These are phyloP conservation scores for Leptopilina drosophilae DNA, from an alignment of 2,888 invertebrate species.

Conservation along the genomic window DNA sequence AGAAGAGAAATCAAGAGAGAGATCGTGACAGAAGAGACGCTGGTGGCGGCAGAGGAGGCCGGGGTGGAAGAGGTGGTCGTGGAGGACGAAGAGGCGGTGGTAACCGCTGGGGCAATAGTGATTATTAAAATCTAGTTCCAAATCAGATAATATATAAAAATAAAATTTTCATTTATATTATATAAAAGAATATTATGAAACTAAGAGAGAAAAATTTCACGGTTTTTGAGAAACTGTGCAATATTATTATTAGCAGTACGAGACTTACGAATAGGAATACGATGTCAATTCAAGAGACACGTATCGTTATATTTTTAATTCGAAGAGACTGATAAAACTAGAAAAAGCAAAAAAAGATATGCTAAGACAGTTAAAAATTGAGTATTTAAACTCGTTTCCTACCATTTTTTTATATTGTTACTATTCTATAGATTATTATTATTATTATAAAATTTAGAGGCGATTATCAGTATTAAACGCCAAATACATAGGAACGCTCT, in stretches of 20 bases:
- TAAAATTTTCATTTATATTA: slow-evolving; percentile 1
- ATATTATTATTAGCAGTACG: slow-evolving; percentile 14
- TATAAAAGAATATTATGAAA: neutral
- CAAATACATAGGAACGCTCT: slow-evolving; percentile 19
- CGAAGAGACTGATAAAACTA: slow-evolving; percentile 9
- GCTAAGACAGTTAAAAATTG: neutral
- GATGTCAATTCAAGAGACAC: neutral
- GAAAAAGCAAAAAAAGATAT: neutral
- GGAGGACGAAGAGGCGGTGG: slow-evolving; percentile 55
- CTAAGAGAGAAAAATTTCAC: neutral
- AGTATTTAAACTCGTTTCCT: neutral
- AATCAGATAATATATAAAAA: neutral
- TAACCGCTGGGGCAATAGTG: slow-evolving; percentile 43
- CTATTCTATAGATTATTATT: slow-evolving; percentile 14
- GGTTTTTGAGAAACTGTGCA: slow-evolving; percentile 33
- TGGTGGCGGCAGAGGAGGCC: slow-evolving; percentile 72
- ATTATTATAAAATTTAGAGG: neutral
- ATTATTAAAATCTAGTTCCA: slow-evolving; percentile 9
- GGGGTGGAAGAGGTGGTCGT: slow-evolving; percentile 62
- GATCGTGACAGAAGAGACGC: slow-evolving; percentile 76
- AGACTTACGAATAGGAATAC: neutral
- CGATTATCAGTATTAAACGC: slow-evolving; percentile 1
- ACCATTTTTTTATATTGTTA: neutral
- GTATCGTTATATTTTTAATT: neutral
- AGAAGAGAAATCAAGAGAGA: slow-evolving; percentile 80